Evolutionary conservation across 2,797 vertebrate species (phyloP), one percentile per base, ranked within the genome.

Genomic region (Molossus molossus): DNA sequence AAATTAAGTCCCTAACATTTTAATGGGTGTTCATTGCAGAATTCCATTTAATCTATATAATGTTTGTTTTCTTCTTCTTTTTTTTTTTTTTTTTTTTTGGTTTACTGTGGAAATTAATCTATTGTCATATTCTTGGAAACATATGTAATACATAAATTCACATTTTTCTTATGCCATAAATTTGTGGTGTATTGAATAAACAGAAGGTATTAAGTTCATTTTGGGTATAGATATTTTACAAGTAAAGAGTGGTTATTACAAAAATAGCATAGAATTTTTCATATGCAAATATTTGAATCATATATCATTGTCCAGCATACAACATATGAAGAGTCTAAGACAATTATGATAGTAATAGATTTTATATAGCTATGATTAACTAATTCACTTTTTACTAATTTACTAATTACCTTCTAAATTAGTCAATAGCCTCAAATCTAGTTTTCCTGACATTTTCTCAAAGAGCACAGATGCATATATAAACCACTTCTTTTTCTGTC

Each of bases 41-140:
- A 86, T 89, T 8, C 75, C 18, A 76, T 10, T 33, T 70, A 12
- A 85, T 80, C 4, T 58, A 14, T 23, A 69, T 60, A 67, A 23
- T 25, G 18, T 12, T 80, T 81, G 0, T 7, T 65, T 83, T 50
- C 25, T 25, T 90, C 25, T 23, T 48, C 20, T 45, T 67, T 15
- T 17, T 76, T 62, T n/a, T 77, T 45, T 48, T 25, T 45, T 67
- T 15, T 17, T 76, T 62, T n/a, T 77, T 45, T 45, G 14, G 33
- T 93, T 87, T 73, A 67, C 40, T 84, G 62, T n/a, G 53, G 81
- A 60, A 82, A 40, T 67, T 64, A 87, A 75, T 79, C 27, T 65
- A 50, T 50, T 57, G 27, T 4, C 15, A 77, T 69, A 50, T 62
- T 82, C 4, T 14, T 18, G 79, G 23, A 73, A 90, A 70, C 27